These are phyloP conservation scores for Acridotheres tristis DNA, from an alignment of 2,797 vertebrate species.

Conservation along the genomic window DNA sequence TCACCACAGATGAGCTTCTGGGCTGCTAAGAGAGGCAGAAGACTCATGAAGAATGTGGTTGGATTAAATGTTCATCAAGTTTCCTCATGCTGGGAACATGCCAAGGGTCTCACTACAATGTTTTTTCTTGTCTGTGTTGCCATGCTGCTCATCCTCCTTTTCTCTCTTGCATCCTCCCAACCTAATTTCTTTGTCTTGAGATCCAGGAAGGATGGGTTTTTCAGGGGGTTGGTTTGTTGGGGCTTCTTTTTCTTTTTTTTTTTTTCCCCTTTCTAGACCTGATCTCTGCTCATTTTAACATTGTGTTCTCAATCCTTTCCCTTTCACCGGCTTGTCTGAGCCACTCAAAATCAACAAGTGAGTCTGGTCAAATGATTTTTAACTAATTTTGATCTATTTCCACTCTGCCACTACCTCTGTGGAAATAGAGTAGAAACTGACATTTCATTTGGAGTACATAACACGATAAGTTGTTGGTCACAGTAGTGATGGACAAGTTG, in stretches of 20 bases:
- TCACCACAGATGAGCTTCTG: not conserved
- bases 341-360: not conserved
- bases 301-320: not conserved
- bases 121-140: not conserved
- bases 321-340: not conserved
- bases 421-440: not conserved
- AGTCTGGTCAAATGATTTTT: not conserved
- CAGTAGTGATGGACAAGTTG: not conserved
- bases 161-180: not conserved
- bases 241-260: not conserved
- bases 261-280: not conserved
- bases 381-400: not conserved
- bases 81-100: not conserved
- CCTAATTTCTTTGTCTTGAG: not conserved
- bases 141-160: not conserved
- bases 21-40: conserved; percentile 2
- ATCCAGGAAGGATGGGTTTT: not conserved
- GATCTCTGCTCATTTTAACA: not conserved
- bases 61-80: conserved; percentile 6
- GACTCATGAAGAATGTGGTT: not conserved
- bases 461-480: accelerated
- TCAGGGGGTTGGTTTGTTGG: accelerated
- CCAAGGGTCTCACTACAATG: not conserved
- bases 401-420: not conserved
- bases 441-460: not conserved